phyloP scores from a whole-genome alignment of 1,140 invertebrate species.

The Semibalanus balanoides region DNA sequence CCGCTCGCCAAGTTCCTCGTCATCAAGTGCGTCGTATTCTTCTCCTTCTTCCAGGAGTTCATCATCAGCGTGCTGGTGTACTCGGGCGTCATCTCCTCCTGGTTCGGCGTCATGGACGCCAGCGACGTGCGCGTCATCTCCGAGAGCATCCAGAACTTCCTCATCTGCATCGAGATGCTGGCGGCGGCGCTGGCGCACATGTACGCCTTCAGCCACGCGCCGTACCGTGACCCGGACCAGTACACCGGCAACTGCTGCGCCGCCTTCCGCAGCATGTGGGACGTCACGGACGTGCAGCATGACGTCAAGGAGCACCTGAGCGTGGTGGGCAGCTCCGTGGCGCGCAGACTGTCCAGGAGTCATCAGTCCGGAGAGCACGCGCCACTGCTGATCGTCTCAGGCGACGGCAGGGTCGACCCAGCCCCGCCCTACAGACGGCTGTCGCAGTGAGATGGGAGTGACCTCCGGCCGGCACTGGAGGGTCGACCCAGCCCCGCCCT shows the following conservation, averaged over 20 bases:
- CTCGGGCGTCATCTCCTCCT: too few relatives aligned
- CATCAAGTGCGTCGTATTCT: slow-evolving; percentile 94
- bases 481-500: too few relatives aligned
- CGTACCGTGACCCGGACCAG: slow-evolving; percentile 48
- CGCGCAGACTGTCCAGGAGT: neutral
- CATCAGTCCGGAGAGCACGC: too few relatives aligned
- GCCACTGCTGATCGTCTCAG: too few relatives aligned
- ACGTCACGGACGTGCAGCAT: slow-evolving; percentile 79
- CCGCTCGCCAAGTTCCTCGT: slow-evolving; percentile 93
- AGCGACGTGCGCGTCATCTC: too few relatives aligned
- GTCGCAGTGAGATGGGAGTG: too few relatives aligned
- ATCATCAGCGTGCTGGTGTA: too few relatives aligned
- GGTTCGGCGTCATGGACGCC: too few relatives aligned
- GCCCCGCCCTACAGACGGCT: too few relatives aligned
- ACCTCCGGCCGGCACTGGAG: too few relatives aligned
- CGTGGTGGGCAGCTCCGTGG: slow-evolving; percentile 42
- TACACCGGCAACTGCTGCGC: slow-evolving; percentile 41
- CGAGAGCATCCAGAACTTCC: slow-evolving; percentile 53
- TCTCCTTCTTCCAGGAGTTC: slow-evolving; percentile 84
- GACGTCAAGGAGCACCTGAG: slow-evolving; percentile 84
- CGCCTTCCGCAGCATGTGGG: slow-evolving; percentile 70
- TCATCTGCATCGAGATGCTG: slow-evolving; percentile 97
- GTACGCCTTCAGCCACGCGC: slow-evolving; percentile 83
- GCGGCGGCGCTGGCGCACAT: slow-evolving; percentile 86
- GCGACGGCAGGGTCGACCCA: too few relatives aligned